A percentile compares a stretch with the other conserved stretches of the same genome.
Conservation (phyloP, 2,888 invertebrate genomes). For the Neoascia interrupta region DNA sequence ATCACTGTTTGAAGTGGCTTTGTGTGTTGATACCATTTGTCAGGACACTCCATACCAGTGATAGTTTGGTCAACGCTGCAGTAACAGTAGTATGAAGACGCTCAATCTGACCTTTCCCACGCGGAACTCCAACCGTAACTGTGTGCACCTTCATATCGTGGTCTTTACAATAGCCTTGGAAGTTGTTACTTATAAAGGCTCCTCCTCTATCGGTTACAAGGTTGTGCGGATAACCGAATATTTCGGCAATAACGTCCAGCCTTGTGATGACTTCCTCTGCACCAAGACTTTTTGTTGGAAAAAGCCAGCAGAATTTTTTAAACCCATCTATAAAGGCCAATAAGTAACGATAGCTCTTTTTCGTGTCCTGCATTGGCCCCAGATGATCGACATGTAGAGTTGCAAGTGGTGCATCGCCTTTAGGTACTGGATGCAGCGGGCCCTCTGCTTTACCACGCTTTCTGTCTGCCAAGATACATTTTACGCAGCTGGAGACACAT, state of each 20-base stretch:
- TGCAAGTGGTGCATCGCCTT: constrained; percentile 73
- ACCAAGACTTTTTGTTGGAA: constrained; percentile 46
- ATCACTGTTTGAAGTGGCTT: constrained; percentile 24
- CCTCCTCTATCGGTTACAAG: constrained; percentile 48
- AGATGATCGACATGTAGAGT: constrained; percentile 75
- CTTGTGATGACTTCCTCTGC: constrained; percentile 54
- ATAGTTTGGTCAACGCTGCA: constrained; percentile 40
- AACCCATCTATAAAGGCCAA: constrained; percentile 74
- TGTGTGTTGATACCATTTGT: constrained; percentile 73
- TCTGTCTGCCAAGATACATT: constrained; percentile 63
- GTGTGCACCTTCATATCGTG: constrained; percentile 34
- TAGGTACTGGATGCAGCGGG: constrained; percentile 73
- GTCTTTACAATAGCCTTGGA: constrained; percentile 42
- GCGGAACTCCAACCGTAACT: constrained; percentile 40
- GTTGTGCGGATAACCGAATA: constrained; percentile 46
- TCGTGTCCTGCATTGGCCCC: constrained; percentile 72
- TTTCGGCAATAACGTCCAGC: constrained; percentile 39
- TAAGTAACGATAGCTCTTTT: constrained; percentile 73
- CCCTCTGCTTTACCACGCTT: constrained; percentile 74
- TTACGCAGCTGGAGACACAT: constrained; percentile 45
- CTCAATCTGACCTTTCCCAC: constrained; percentile 62
- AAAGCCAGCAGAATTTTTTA: constrained; percentile 72
- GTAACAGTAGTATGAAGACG: constrained; percentile 16
- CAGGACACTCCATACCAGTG: constrained; percentile 27
- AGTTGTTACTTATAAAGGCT: constrained; percentile 49